Percentiles rank a stretch among this genome's conserved stretches.
These are phyloP conservation scores for Campylomormyrus tamandua DNA, from an alignment of 2,113 vertebrate genomes.

Conservation along the genomic window DNA sequence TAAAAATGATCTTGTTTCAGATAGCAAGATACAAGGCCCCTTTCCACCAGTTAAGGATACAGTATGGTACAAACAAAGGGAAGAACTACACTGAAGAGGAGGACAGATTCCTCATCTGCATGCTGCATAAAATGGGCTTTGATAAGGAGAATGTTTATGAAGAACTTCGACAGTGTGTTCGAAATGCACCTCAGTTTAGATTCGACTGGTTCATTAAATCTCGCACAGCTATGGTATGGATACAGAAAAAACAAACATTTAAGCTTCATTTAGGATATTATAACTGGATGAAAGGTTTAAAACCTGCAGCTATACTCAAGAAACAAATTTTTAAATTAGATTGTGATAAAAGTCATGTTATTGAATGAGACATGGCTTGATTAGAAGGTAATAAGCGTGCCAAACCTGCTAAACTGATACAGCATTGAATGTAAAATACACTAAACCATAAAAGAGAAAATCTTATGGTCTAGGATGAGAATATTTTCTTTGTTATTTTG, in stretches of 20 bases:
- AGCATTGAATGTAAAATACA: background rate
- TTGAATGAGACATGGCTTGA: background rate
- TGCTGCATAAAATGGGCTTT: slow-evolving; percentile 86
- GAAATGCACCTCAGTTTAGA: slow-evolving; percentile 79
- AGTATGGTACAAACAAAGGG: slow-evolving; percentile 83
- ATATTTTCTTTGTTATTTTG: background rate
- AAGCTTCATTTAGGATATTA: background rate
- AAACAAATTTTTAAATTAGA: background rate
- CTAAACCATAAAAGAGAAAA: background rate
- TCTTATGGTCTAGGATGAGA: background rate
- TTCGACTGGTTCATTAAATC: slow-evolving; percentile 91
- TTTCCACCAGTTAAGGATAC: slow-evolving; percentile 79
- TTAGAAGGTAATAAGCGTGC: background rate
- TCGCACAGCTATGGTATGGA: slow-evolving; percentile 75
- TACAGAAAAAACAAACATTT: background rate
- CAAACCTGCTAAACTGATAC: background rate
- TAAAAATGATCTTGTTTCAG: slow-evolving; percentile 42
- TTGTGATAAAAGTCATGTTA: background rate
- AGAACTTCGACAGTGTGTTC: slow-evolving; percentile 78
- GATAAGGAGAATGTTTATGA: slow-evolving; percentile 84
- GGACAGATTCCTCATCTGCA: slow-evolving; percentile 80
- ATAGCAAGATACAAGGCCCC: slow-evolving; percentile 83
- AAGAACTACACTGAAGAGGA: slow-evolving; percentile 85
- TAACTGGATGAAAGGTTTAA: background rate
- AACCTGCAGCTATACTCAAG: background rate